Percentiles rank a stretch among this genome's conserved stretches.
Conservation (phyloP, 2,797 vertebrate species). For the Hapalemur alaotrensis region DNA sequence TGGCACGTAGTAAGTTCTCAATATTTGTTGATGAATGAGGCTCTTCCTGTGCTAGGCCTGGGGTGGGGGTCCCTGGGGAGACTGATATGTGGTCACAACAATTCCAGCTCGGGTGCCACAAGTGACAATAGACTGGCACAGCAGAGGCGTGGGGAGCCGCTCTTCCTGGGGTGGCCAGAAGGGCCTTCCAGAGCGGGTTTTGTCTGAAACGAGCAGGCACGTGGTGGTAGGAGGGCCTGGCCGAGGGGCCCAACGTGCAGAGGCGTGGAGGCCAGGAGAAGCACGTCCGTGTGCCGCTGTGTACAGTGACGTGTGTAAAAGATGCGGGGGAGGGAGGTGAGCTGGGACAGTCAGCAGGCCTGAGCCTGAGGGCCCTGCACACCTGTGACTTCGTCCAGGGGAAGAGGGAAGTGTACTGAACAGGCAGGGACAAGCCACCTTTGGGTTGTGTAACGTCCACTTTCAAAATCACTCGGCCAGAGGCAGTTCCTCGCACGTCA, state of each 20-base stretch:
- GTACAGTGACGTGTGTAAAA: not conserved
- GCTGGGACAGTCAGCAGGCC: rapidly evolving
- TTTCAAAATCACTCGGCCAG: too few relatives aligned
- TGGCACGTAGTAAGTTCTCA: not conserved
- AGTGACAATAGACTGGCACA: not conserved
- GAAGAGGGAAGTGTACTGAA: not conserved
- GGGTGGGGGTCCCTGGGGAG: not conserved
- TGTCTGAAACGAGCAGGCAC: not conserved
- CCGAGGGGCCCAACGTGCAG: not conserved
- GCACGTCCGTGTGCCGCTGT: not conserved
- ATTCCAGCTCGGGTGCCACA: rapidly evolving
- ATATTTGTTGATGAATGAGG: not conserved
- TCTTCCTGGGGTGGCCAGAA: not conserved
- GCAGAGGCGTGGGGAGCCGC: not conserved
- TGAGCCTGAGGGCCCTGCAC: not conserved
- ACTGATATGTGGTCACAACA: too few relatives aligned
- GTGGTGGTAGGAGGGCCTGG: not conserved
- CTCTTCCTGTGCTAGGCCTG: too few relatives aligned
- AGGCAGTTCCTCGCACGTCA: not conserved
- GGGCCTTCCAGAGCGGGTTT: not conserved
- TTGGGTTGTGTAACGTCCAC: not conserved
- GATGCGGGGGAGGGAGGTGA: not conserved
- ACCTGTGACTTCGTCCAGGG: not conserved
- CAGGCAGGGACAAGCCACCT: not conserved
- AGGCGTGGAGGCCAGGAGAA: not conserved